phyloP scores from a whole-genome alignment of 2,888 invertebrate genomes.

The Malthinus seriepunctatus region DNA sequence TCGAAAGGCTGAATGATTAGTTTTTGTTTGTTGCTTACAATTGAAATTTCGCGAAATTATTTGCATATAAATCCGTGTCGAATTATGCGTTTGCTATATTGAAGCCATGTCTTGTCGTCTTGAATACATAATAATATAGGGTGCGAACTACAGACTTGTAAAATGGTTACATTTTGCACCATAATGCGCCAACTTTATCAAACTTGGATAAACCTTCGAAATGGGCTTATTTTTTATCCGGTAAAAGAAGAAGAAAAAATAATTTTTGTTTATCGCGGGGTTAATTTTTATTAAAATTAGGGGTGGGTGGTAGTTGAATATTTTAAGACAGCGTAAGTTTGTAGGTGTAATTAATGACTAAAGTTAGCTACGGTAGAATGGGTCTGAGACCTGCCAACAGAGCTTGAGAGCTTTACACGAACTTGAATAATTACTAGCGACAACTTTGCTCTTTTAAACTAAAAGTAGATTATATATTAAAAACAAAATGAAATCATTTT shows the following conservation, averaged over 20 bases:
- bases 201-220: conserved; percentile 4
- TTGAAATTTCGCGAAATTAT: conserved; percentile 1
- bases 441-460: conserved; percentile 47
- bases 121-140: conserved; percentile 28
- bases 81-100: conserved; percentile 7
- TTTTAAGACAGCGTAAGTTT: conserved; percentile 42
- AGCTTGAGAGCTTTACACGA: conserved; percentile 51
- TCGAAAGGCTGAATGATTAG: background rate
- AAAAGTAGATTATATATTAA: conserved; percentile 46
- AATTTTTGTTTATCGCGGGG: background rate
- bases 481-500: conserved; percentile 43
- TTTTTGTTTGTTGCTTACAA: background rate
- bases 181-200: conserved; percentile 23
- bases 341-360: conserved; percentile 50
- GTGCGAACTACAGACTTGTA: conserved; percentile 25
- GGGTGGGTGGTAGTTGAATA: conserved; percentile 20
- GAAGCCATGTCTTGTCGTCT: conserved; percentile 18
- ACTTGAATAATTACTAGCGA: conserved; percentile 52
- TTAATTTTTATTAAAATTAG: conserved; percentile 5
- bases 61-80: conserved; percentile 24
- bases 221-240: conserved; percentile 3
- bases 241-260: background rate
- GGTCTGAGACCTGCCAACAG: conserved; percentile 44
- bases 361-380: conserved; percentile 48
- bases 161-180: conserved; percentile 28